Conservation (phyloP, 1,140 invertebrate species). For the Globodera ellingtonae region DNA sequence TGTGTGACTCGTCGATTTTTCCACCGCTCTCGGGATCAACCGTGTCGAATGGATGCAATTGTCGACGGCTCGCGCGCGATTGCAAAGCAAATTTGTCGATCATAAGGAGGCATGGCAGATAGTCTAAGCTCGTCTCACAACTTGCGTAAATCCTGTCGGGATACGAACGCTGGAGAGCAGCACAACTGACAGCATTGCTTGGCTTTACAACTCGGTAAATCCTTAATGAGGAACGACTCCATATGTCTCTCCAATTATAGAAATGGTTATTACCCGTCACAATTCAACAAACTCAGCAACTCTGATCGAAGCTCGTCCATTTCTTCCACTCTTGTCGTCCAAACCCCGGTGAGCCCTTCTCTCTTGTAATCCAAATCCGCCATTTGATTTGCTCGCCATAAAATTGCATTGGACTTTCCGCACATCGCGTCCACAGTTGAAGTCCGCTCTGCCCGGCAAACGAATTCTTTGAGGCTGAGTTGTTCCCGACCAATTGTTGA, state of each 20-base stretch:
- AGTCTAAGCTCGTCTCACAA: conserved; percentile 13
- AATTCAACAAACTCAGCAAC: conserved; percentile 7
- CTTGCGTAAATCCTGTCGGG: conserved; percentile 15
- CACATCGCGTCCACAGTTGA: conserved; percentile 6
- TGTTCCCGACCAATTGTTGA: background rate
- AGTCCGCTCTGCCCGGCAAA: background rate
- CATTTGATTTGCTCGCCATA: conserved; percentile 3
- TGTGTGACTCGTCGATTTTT: conserved; percentile 13
- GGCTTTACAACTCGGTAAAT: background rate
- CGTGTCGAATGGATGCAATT: conserved; percentile 17
- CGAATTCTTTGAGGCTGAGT: background rate
- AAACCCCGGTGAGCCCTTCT: background rate
- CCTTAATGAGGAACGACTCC: background rate
- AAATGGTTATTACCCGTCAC: background rate
- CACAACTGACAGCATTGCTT: background rate
- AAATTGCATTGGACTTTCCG: conserved; percentile 4
- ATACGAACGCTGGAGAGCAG: conserved; percentile 3
- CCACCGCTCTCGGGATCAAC: conserved; percentile 18
- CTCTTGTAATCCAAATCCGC: conserved; percentile 8
- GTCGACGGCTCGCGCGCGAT: background rate
- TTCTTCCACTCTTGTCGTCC: background rate
- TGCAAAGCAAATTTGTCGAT: conserved; percentile 7
- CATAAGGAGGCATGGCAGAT: conserved; percentile 19
- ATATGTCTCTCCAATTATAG: too few relatives aligned
- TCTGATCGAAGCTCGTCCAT: background rate